Base-by-base conservation (phyloP, 64 coral and sea anemone genomes). In the Pocillopora damicornis region DNA sequence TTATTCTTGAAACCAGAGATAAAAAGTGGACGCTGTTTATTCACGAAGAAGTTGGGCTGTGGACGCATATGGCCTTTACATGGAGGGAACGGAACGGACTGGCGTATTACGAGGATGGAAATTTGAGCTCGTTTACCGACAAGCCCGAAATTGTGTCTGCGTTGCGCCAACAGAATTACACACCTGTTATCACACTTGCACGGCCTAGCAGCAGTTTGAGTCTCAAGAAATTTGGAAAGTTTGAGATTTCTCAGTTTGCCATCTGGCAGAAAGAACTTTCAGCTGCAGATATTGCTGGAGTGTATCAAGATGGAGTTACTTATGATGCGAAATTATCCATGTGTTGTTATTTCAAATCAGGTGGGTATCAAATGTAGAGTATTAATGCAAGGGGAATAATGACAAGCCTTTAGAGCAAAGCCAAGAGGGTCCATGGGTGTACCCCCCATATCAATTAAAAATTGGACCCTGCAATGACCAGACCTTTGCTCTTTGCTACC, bases 161-260 rank as follows among this genome's bases (percentile, higher is more conserved):
- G 17, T 38, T 76, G 9, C 72, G 81, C 3, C 59, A 51, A 62
- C 86, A 90, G 77, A 87, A 78, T 23, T 89, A 92, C 57, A 92
- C 94, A 3, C 94, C 94, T 11, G 78, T 93, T 1, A 97, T 97
- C 15, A 97, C 91, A 37, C 73, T 97, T 77, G 94, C 87, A 1
- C 86, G 94, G 60, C 94, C 94, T 2, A 93, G 77, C 42, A 76
- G 87, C 16, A 17, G 87, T 1, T 13, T 78, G 11, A 74, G 68
- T 2, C 45, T 93, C 18, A 82, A 58, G 57, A 77, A 83, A 17
- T 97, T 84, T 78, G 94, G 94, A 18, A 84, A 90, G 61, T 97
- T 97, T n/a, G 91, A 97, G 57, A 93, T 97, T n/a, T 77, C 94
- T 12, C 91, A 93, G 62, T 90, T 97, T 90, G 94, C 91, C 35